A percentile compares a stretch with the other conserved stretches of the same genome.
These are phyloP conservation scores for Vulpes lagopus DNA, from an alignment of 2,113 vertebrate species.

Conservation along the genomic window DNA sequence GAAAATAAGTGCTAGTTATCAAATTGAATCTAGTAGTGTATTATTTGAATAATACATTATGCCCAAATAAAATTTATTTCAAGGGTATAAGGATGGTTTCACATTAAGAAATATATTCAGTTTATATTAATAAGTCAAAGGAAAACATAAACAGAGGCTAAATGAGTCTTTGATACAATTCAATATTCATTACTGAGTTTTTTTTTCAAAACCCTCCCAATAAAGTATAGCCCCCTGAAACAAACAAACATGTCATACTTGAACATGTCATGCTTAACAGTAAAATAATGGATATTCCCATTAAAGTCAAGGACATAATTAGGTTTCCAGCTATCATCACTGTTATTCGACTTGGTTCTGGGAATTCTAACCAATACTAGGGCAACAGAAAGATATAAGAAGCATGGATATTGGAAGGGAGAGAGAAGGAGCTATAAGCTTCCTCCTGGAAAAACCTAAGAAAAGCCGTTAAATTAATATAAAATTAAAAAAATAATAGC, in stretches of 20 bases:
- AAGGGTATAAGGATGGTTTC: background rate
- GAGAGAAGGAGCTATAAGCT: background rate
- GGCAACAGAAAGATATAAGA: background rate
- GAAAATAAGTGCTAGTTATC: background rate
- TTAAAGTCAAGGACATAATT: background rate
- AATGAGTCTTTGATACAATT: constrained; percentile 24
- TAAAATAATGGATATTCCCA: background rate
- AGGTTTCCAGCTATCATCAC: background rate
- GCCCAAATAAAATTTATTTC: constrained; percentile 8
- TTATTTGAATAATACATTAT: background rate
- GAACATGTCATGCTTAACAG: background rate
- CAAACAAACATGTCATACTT: background rate
- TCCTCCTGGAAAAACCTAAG: background rate
- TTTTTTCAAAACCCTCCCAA: too few relatives aligned
- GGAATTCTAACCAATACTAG: background rate
- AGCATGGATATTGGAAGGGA: background rate
- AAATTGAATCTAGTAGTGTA: background rate
- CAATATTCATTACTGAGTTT: background rate
- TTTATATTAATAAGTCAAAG: background rate
- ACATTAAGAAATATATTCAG: constrained; percentile 35
- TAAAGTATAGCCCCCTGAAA: background rate
- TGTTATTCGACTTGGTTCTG: background rate
- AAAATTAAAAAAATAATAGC: background rate
- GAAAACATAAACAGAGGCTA: background rate
- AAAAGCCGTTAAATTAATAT: background rate